These are phyloP conservation scores for Pheucticus melanocephalus DNA, from an alignment of 2,113 vertebrate species.

Conservation along the genomic window DNA sequence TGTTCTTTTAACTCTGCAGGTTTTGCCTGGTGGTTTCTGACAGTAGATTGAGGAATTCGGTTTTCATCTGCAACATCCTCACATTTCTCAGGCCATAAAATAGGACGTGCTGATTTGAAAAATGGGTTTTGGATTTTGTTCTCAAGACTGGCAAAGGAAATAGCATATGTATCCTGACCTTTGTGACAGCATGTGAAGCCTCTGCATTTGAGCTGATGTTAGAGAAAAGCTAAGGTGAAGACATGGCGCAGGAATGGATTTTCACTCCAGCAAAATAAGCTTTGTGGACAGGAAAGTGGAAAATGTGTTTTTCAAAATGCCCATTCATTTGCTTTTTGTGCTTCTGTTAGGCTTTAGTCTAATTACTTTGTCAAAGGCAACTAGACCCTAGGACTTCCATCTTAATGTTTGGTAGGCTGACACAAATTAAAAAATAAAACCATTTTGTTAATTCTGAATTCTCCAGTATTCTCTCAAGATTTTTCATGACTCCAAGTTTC, in stretches of 20 bases:
- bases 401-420: background rate
- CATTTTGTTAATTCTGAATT: background rate
- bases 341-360: background rate
- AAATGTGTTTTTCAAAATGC: background rate
- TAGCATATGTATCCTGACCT: background rate
- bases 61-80: constrained; percentile 6
- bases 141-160: background rate
- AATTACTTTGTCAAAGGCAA: background rate
- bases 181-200: background rate
- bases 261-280: background rate
- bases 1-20: background rate
- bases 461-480: background rate
- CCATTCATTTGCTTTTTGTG: background rate
- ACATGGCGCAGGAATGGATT: background rate
- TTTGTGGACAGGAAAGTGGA: background rate
- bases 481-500: background rate
- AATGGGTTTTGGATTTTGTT: constrained; percentile 4
- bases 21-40: background rate
- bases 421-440: background rate
- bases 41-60: background rate
- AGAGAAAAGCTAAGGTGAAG: background rate
- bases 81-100: background rate
- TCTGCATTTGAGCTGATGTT: background rate
- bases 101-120: background rate
- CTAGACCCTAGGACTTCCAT: background rate